Percentiles rank a stretch among this genome's conserved stretches.
Conservation (phyloP, 2,113 vertebrate species). For the Ivindomyrus marchei region DNA sequence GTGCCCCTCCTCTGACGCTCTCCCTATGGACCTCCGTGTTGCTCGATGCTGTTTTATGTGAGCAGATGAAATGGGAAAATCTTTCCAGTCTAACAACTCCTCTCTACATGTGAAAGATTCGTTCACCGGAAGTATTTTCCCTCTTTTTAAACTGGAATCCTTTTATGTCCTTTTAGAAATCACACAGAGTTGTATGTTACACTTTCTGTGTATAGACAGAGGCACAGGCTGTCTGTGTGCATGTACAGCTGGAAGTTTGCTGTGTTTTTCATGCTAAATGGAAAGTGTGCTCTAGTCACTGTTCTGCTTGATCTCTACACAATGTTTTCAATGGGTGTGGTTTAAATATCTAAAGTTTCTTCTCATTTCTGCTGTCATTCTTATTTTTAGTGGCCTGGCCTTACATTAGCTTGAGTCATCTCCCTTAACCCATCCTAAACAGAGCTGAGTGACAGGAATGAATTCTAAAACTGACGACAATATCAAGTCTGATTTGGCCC, state of each 20-base stretch:
- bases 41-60: slow-evolving; percentile 31
- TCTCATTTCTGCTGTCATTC: not conserved
- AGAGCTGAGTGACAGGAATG: not conserved
- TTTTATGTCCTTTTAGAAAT: not conserved
- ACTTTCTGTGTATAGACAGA: not conserved
- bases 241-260: not conserved
- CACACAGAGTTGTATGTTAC: not conserved
- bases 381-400: not conserved
- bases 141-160: not conserved
- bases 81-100: not conserved
- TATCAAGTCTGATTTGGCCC: not conserved
- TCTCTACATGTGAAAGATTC: slow-evolving; percentile 27
- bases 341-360: slow-evolving; percentile 5
- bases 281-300: not conserved
- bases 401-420: not conserved
- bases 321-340: slow-evolving; percentile 14
- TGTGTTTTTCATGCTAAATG: slow-evolving; percentile 8
- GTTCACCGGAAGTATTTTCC: slow-evolving; percentile 30
- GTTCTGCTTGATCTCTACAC: not conserved
- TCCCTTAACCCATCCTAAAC: not conserved
- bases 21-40: not conserved
- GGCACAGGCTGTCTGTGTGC: not conserved
- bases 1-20: not conserved
- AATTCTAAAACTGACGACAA: not conserved
- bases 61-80: slow-evolving; percentile 33